Conservation (phyloP, 2,888 invertebrate genomes). For the Scaptomyza caliginosa region DNA sequence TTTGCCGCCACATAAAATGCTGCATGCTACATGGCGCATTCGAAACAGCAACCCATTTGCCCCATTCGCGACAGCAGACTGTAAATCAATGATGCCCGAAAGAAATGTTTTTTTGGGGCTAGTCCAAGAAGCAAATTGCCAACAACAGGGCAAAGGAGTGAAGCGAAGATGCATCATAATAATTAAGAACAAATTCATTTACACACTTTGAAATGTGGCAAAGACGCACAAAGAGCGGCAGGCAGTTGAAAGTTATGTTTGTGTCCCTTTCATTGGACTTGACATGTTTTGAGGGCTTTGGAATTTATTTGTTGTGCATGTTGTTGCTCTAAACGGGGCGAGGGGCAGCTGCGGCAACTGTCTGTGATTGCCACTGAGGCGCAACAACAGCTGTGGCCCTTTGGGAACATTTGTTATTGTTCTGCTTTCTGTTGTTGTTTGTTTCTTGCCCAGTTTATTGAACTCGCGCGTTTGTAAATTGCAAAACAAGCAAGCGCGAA, state of each 20-base stretch:
- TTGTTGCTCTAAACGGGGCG: slow-evolving; percentile 28
- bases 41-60: slow-evolving; percentile 40
- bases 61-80: slow-evolving; percentile 44
- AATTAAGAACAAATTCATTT: slow-evolving; percentile 81
- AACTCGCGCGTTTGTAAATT: slow-evolving; percentile 43
- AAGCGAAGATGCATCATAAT: slow-evolving; percentile 52
- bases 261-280: slow-evolving; percentile 66
- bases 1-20: slow-evolving; percentile 70
- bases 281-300: slow-evolving; percentile 70
- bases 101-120: slow-evolving; percentile 30
- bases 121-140: slow-evolving; percentile 58
- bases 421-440: slow-evolving; percentile 6
- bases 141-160: slow-evolving; percentile 29
- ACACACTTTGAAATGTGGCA: slow-evolving; percentile 71
- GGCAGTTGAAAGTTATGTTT: slow-evolving; percentile 10
- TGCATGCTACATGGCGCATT: slow-evolving; percentile 54
- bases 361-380: slow-evolving; percentile 66
- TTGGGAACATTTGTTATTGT: slow-evolving; percentile 42
- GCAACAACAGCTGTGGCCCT: slow-evolving; percentile 66
- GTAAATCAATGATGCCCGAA: slow-evolving; percentile 69
- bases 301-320: slow-evolving; percentile 67
- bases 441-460: slow-evolving; percentile 64
- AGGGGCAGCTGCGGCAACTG: slow-evolving; percentile 4
- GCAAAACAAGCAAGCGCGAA: slow-evolving; percentile 26
- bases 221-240: neutral